These are phyloP conservation scores for Botia almorhae DNA, from an alignment of 2,797 vertebrate species.

Conservation along the genomic window DNA sequence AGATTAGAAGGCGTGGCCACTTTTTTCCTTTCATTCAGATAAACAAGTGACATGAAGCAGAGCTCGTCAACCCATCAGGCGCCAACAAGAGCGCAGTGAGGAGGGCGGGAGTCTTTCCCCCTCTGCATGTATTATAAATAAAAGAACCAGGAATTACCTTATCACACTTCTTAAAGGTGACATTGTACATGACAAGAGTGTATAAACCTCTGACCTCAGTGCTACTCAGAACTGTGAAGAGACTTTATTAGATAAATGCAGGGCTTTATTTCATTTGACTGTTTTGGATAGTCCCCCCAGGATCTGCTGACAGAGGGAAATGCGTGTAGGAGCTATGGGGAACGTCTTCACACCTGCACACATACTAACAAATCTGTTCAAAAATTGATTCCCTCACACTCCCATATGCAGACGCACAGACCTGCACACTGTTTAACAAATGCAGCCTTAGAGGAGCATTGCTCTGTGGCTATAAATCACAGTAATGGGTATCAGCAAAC, in stretches of 20 bases:
- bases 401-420: conserved; percentile 33
- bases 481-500: conserved; percentile 64
- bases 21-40: neutral
- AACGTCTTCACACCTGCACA: conserved; percentile 25
- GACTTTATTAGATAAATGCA: neutral
- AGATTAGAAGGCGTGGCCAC: neutral
- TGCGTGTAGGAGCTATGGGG: neutral
- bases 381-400: conserved; percentile 36
- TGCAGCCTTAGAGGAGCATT: conserved; percentile 52
- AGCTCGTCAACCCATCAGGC: neutral
- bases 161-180: conserved; percentile 61
- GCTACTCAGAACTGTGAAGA: conserved; percentile 27
- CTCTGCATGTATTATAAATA: conserved; percentile 57
- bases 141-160: conserved; percentile 39
- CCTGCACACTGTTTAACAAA: conserved; percentile 58
- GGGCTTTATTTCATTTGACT: conserved; percentile 17
- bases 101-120: neutral
- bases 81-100: conserved; percentile 8
- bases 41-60: neutral
- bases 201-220: conserved; percentile 42
- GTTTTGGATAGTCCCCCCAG: conserved; percentile 1
- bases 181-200: conserved; percentile 66
- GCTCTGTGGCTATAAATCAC: conserved; percentile 67
- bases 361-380: conserved; percentile 16
- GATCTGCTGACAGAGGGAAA: conserved; percentile 22